Conservation (phyloP, 1,140 invertebrate genomes). For the Lepidurus couesii region DNA sequence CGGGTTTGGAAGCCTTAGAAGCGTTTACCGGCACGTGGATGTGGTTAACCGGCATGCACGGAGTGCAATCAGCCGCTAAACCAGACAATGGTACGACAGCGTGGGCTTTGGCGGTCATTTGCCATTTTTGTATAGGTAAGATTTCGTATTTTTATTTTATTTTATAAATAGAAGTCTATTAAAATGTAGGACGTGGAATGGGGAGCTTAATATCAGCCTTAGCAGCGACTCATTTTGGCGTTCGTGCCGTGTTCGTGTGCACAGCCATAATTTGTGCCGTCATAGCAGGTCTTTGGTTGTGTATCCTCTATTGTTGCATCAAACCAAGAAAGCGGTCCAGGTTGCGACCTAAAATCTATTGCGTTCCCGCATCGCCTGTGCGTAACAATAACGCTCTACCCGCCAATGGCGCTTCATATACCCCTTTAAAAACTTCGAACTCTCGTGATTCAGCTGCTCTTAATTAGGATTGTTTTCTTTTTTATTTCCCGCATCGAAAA, state of each 20-base stretch:
- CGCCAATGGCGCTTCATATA: background rate
- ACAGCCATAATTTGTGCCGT: constrained; percentile 24
- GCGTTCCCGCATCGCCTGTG: background rate
- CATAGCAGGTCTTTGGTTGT: constrained; percentile 25
- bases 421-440: background rate
- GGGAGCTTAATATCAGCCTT: constrained; percentile 26
- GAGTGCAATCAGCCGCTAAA: background rate
- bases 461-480: background rate
- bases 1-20: constrained; percentile 29
- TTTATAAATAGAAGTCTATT: constrained; percentile 8
- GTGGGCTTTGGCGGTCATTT: constrained; percentile 32
- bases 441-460: background rate
- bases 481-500: background rate
- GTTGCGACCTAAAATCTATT: background rate
- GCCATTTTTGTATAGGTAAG: constrained; percentile 32
- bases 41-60: constrained; percentile 26
- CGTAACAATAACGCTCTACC: background rate
- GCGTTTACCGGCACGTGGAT: constrained; percentile 29
- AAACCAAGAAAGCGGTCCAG: background rate
- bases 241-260: constrained; percentile 12
- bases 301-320: background rate
- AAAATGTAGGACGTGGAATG: constrained; percentile 24
- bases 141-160: background rate
- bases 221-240: constrained; percentile 16
- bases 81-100: constrained; percentile 3